Conservation (phyloP, 2,113 vertebrate genomes). For the Riparia riparia region DNA sequence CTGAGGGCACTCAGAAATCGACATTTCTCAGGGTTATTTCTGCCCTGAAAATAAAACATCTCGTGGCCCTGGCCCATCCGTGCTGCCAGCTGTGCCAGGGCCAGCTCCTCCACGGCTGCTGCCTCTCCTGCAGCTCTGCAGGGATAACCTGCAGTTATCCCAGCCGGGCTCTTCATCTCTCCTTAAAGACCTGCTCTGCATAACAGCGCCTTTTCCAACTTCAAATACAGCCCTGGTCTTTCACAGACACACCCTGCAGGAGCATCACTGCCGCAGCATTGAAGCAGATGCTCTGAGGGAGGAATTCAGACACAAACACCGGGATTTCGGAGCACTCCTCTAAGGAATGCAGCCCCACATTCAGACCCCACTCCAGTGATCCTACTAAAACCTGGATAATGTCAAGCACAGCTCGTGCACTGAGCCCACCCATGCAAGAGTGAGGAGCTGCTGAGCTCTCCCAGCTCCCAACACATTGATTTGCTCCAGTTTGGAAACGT, state of each 20-base stretch:
- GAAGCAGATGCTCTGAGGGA: neutral
- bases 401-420: neutral
- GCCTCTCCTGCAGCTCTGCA: neutral
- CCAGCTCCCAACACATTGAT: neutral
- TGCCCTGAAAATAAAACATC: neutral
- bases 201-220: neutral
- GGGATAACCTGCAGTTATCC: neutral
- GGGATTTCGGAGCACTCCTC: neutral
- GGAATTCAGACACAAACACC: neutral
- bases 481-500: neutral
- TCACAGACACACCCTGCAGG: neutral
- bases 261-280: neutral
- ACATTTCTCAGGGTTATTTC: neutral
- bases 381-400: neutral
- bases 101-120: neutral
- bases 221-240: neutral
- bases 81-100: neutral
- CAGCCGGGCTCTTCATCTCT: neutral
- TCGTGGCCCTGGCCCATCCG: neutral
- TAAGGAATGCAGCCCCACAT: neutral
- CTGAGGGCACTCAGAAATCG: neutral
- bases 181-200: neutral
- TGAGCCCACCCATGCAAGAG: neutral
- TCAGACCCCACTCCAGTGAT: neutral
- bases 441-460: neutral